Percentiles rank a stretch among this genome's conserved stretches.
Conservation (phyloP, 2,888 invertebrate species). For the Cheilosia soror region DNA sequence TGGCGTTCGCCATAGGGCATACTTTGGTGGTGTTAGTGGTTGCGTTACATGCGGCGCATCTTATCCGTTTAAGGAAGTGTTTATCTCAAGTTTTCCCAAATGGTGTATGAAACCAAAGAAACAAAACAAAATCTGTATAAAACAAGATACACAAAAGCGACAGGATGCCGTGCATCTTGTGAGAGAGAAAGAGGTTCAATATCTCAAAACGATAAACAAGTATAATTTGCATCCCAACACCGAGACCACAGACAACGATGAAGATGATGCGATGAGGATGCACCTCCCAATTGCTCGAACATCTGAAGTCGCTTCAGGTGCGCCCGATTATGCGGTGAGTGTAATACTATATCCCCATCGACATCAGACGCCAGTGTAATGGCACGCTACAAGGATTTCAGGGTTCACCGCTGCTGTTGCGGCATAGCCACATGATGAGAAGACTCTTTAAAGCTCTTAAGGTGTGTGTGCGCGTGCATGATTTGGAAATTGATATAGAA, state of each 20-base stretch:
- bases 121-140: conserved; percentile 36
- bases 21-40: conserved; percentile 45
- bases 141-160: conserved; percentile 51
- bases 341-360: conserved; percentile 64
- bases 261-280: conserved; percentile 11
- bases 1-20: conserved; percentile 2
- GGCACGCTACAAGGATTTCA: conserved; percentile 43
- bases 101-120: conserved; percentile 39
- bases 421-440: not conserved
- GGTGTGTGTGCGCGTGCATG: conserved; percentile 17
- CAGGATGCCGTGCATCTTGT: conserved; percentile 52
- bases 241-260: conserved; percentile 1
- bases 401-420: conserved; percentile 23
- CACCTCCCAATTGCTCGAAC: conserved; percentile 2
- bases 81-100: conserved; percentile 58
- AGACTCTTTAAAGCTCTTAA: conserved; percentile 14
- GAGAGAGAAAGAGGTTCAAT: conserved; percentile 38
- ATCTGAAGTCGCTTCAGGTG: conserved; percentile 65
- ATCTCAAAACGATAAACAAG: conserved; percentile 69
- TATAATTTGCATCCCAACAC: conserved; percentile 53
- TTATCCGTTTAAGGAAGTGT: conserved; percentile 44
- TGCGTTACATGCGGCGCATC: conserved; percentile 56
- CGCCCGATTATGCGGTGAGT: conserved; percentile 59
- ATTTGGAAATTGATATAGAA: conserved; percentile 28
- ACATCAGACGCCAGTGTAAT: conserved; percentile 50